Base-by-base conservation (phyloP, 2,888 invertebrate genomes). In the Eupithecia inturbata region DNA sequence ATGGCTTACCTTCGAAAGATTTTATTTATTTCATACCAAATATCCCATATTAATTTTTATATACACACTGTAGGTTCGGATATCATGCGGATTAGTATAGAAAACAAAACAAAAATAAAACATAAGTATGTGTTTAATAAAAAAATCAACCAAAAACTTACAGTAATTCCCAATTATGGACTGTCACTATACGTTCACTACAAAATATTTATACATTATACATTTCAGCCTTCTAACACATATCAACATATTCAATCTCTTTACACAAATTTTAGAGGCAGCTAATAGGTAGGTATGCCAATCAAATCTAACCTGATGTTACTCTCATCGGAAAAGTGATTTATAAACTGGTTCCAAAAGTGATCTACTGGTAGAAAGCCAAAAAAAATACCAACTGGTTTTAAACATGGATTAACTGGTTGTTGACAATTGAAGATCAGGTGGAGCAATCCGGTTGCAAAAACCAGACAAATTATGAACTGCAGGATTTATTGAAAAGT, bases 291-390 rank as follows among this genome's bases (percentile, higher is more conserved):
- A n/a, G n/a, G n/a, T 79, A 87, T 88, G 89, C 86, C 88, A 90
- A 91, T 90, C 78, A 80, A 80, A 85, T 86, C 84, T 85, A 89
- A 92, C 91, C 81, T 83, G 91, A 90, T 88, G 80, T 77, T 82
- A 84, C 86, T 94, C 93, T 88, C 93, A 94, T 93, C 90, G 89
- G 91, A 91, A 90, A 88, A 74, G 78, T 81, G 77, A 88, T 89
- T 89, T 87, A 83, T 74, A 74, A 79, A 89, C 88, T 88, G 83
- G 89, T 90, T 87, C 77, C 79, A 78, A 79, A 82, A 82, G 81
- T 66, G 66, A 66, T 66, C 66, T 66, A 41, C 26, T 39, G 39
- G 76, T 41, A 3, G 2, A 62, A 62, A 62, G 28, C n/a, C n/a
- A n/a, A n/a, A n/a, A n/a, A n/a, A n/a, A n/a, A 62, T 12, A 62